These are phyloP conservation scores for Lepidochitona cinerea DNA, from an alignment of 2,888 invertebrate species.

Conservation along the genomic window DNA sequence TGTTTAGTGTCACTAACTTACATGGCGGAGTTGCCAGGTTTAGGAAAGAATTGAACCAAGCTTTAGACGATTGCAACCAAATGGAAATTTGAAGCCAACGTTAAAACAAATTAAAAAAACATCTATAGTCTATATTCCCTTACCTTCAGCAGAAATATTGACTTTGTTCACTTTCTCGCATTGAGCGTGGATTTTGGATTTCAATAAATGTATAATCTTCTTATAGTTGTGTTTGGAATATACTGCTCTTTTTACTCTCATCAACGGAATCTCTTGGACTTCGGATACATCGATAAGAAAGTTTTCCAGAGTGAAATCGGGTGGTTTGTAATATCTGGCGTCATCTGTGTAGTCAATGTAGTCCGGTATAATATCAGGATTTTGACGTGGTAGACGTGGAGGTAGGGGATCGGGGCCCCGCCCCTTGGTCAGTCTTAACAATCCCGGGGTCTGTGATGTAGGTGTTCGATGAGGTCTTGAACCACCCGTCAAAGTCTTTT, in stretches of 20 bases:
- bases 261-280: conserved; percentile 44
- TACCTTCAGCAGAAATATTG: neutral
- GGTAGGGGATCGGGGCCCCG: conserved; percentile 62
- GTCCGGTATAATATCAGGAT: conserved; percentile 44
- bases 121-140: no score
- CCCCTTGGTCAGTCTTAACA: neutral
- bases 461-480: neutral
- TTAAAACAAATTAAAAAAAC: no score
- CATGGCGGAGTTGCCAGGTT: no score
- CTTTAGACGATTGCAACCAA: no score
- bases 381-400: conserved; percentile 42
- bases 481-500: neutral
- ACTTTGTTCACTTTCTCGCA: neutral
- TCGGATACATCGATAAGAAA: conserved; percentile 58
- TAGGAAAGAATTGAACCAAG: no score
- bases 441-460: neutral
- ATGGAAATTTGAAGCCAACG: no score
- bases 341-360: conserved; percentile 49
- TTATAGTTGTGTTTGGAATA: conserved; percentile 62
- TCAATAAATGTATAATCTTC: conserved; percentile 59
- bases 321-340: conserved; percentile 49
- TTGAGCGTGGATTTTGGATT: conserved; percentile 29
- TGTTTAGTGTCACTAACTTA: no score
- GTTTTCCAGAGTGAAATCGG: conserved; percentile 63
- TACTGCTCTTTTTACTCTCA: conserved; percentile 47